Conservation (phyloP, 2,888 invertebrate species). For the Drosophila mimetica region DNA sequence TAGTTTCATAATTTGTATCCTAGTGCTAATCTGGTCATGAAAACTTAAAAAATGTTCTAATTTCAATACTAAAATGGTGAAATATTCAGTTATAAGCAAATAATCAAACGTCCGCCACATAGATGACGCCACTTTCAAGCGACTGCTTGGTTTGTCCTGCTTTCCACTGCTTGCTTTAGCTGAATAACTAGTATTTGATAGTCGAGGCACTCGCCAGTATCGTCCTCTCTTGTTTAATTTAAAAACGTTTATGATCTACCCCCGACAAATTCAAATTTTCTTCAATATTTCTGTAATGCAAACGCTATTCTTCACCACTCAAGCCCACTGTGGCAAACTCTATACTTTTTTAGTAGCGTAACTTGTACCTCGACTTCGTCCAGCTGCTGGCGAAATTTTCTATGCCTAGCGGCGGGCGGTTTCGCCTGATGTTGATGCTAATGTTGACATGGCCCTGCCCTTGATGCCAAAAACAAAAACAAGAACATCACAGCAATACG, state of each 20-base stretch:
- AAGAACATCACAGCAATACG: constrained; percentile 7
- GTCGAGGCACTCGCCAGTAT: no score
- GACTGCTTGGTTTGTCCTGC: no score
- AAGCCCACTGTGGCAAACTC: constrained; percentile 15
- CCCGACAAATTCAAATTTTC: neutral
- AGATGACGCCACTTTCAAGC: no score
- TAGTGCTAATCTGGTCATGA: no score
- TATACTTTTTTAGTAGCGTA: constrained; percentile 1
- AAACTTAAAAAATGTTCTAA: no score
- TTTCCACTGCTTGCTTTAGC: no score
- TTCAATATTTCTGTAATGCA: neutral
- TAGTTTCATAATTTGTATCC: no score
- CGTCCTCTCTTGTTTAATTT: no score
- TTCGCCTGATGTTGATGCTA: constrained; percentile 45
- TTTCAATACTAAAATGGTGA: no score
- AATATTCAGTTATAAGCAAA: no score
- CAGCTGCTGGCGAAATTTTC: constrained; percentile 45
- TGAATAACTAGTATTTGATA: no score
- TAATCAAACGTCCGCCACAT: no score
- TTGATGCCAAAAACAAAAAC: constrained; percentile 11
- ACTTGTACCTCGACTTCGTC: constrained; percentile 35
- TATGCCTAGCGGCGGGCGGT: constrained; percentile 41
- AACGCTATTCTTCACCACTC: neutral
- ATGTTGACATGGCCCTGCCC: constrained; percentile 46
- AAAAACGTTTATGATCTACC: neutral